Evolutionary conservation across 2,113 vertebrate genomes (phyloP).

Genomic region (Mastomys natalensis): DNA sequence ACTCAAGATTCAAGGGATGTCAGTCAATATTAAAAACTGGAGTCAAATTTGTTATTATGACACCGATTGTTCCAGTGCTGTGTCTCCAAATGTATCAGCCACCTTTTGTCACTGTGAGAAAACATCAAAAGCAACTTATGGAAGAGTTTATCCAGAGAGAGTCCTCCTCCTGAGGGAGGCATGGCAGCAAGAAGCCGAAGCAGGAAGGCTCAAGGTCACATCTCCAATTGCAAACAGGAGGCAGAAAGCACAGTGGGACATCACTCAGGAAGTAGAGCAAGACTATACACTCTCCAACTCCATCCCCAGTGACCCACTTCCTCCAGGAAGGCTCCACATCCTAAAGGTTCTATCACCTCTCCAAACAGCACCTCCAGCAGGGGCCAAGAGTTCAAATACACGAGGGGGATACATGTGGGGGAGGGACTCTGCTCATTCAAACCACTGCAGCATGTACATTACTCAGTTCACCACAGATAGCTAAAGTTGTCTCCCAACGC

Average conservation of each 20-base stretch:
- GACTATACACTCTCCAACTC: neutral
- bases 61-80: neutral
- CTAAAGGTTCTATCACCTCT: neutral
- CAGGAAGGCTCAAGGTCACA: neutral
- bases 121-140: neutral
- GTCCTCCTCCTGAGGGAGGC: neutral
- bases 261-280: neutral
- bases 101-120: neutral
- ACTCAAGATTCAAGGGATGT: neutral
- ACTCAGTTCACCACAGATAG: neutral
- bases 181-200: neutral
- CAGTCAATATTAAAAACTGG: neutral
- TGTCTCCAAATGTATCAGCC: neutral
- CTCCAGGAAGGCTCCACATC: neutral
- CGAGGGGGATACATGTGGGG: neutral
- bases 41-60: neutral
- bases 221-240: neutral
- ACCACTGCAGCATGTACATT: neutral
- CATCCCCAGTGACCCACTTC: neutral
- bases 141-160: neutral
- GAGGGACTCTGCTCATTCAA: neutral
- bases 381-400: neutral
- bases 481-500: neutral
- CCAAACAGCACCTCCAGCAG: neutral
- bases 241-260: neutral